phyloP scores from a whole-genome alignment of 2,797 vertebrate species.

The Okamejei kenojei region DNA sequence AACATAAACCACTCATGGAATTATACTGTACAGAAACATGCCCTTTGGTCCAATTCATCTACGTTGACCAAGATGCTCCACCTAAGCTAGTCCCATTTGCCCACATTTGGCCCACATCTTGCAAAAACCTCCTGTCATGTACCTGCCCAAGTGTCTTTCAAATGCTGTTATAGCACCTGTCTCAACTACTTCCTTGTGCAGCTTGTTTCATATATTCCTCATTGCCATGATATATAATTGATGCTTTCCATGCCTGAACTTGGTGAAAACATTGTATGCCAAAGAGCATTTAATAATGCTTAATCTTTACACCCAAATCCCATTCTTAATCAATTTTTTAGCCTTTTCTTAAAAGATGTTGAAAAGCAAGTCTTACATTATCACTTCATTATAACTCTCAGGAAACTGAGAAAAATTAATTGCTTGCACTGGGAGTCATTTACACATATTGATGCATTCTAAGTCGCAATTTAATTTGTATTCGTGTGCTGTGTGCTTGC shows the following conservation, averaged over 20 bases:
- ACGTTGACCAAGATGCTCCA: too few species aligned
- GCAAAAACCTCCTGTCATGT: too few species aligned
- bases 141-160: too few species aligned
- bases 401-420: background rate
- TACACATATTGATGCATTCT: background rate
- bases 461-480: background rate
- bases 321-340: background rate
- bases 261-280: background rate
- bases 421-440: conserved; percentile 6
- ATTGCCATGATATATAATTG: background rate
- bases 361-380: background rate
- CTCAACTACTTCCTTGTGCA: too few species aligned
- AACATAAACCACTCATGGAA: background rate
- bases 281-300: background rate
- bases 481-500: background rate
- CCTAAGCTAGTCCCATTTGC: too few species aligned
- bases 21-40: too few species aligned
- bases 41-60: too few species aligned
- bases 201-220: background rate
- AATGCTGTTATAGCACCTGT: too few species aligned
- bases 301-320: background rate
- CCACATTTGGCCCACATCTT: too few species aligned
- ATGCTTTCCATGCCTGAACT: background rate
- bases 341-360: background rate
- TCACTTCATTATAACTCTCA: background rate